Conservation (phyloP, 2,888 invertebrate genomes). For the Acleris laterana region DNA sequence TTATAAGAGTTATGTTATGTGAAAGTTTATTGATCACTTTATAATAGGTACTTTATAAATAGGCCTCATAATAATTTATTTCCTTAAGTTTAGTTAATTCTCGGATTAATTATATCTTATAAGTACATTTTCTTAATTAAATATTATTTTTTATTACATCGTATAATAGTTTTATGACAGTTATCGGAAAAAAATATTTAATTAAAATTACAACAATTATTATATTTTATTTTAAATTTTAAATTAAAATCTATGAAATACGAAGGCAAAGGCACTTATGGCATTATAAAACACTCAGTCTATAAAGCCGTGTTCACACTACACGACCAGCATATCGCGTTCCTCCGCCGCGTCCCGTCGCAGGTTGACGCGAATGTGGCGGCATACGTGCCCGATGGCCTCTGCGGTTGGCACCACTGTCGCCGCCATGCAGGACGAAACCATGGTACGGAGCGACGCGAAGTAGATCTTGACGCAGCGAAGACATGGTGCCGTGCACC, state of each 20-base stretch:
- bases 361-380: conserved; percentile 84
- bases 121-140: background rate
- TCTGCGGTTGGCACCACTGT: conserved; percentile 86
- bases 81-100: background rate
- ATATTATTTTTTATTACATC: background rate
- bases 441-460: conserved; percentile 84
- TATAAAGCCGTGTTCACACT: conserved; percentile 39
- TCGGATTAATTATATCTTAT: too few relatives aligned
- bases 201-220: background rate
- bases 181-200: too few relatives aligned
- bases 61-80: background rate
- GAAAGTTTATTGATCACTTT: conserved; percentile 2
- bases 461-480: conserved; percentile 88
- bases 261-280: conserved; percentile 16
- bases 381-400: conserved; percentile 85
- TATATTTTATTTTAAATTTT: background rate
- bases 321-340: conserved; percentile 66
- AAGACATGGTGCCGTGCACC: conserved; percentile 88
- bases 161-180: too few relatives aligned
- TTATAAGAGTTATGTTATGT: background rate
- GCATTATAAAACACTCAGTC: conserved; percentile 12
- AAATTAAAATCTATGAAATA: background rate
- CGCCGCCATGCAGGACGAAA: conserved; percentile 84
- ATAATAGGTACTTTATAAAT: background rate
- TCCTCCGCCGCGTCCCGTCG: conserved; percentile 83